phyloP scores from a whole-genome alignment of 2,888 invertebrate genomes.

The Chrysolina americana region DNA sequence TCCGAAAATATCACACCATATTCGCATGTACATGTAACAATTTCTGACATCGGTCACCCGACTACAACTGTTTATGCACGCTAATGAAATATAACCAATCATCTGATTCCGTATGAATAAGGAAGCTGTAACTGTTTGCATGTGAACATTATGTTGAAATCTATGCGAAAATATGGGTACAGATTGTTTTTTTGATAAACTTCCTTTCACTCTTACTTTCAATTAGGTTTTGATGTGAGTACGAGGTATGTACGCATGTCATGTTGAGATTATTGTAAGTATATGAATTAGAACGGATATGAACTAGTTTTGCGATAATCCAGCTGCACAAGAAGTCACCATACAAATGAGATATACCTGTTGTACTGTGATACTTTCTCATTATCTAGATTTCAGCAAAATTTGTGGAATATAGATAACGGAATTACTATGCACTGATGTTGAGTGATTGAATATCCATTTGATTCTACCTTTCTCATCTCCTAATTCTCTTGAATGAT shows the following conservation, averaged over 20 bases:
- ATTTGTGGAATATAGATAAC: too few relatives aligned
- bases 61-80: not conserved
- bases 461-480: too few relatives aligned
- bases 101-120: not conserved
- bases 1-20: too few relatives aligned
- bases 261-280: not conserved
- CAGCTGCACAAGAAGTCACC: not conserved
- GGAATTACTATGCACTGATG: too few relatives aligned
- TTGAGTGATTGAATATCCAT: too few relatives aligned
- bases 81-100: not conserved
- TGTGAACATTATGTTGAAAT: not conserved
- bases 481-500: too few relatives aligned
- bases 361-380: too few relatives aligned
- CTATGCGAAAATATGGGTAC: not conserved
- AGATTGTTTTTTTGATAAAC: not conserved
- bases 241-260: not conserved
- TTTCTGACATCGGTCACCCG: not conserved
- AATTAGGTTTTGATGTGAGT: not conserved
- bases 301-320: not conserved
- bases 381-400: too few relatives aligned
- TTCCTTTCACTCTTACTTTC: constrained; percentile 11
- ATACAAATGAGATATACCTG: too few relatives aligned
- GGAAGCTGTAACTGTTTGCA: constrained; percentile 3
- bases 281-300: not conserved
- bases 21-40: not conserved